Percentiles rank a stretch among this genome's conserved stretches.
These are phyloP conservation scores for Canis aureus DNA, from an alignment of 2,113 vertebrate species.

Conservation along the genomic window DNA sequence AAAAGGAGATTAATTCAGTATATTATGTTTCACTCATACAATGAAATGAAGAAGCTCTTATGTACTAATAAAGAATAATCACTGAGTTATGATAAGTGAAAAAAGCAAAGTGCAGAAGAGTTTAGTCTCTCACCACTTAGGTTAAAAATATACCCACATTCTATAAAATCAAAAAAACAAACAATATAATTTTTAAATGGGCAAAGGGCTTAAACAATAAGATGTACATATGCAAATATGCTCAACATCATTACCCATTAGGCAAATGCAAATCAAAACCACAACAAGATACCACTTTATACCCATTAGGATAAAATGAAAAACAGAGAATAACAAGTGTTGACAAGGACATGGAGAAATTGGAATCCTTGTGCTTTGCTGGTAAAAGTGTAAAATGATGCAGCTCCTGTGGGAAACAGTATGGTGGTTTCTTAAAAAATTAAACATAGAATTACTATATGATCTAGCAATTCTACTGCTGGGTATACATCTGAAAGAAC, in stretches of 20 bases:
- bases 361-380: not conserved
- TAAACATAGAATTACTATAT: not conserved
- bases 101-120: not conserved
- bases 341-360: not conserved
- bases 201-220: not conserved
- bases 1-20: not conserved
- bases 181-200: not conserved
- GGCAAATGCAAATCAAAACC: not conserved
- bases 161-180: not conserved
- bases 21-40: not conserved
- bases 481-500: not conserved
- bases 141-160: constrained; percentile 2
- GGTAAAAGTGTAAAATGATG: not conserved
- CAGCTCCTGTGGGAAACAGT: not conserved
- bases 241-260: not conserved
- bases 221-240: not conserved
- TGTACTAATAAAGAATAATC: not conserved
- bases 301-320: not conserved
- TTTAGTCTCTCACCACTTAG: not conserved
- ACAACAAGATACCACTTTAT: not conserved
- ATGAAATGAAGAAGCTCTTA: not conserved
- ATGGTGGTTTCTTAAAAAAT: not conserved
- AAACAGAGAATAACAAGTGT: not conserved
- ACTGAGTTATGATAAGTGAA: not conserved
- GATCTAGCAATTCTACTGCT: not conserved